phyloP scores from a whole-genome alignment of 2,888 invertebrate genomes.

The Drosophila monieri region DNA sequence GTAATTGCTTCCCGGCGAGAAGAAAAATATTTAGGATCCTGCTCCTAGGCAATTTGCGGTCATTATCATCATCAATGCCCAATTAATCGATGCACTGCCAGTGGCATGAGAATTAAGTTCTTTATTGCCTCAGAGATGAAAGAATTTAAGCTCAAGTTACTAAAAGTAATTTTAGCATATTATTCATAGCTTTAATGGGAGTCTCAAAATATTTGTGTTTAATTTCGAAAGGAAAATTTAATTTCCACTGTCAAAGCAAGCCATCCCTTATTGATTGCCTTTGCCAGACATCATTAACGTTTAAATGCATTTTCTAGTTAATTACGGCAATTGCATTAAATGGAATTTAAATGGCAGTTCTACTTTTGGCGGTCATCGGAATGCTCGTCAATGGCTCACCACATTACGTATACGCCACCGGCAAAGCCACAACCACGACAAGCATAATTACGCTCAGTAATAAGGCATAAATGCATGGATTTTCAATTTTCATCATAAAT shows the following conservation, averaged over 20 bases:
- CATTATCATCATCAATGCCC: constrained; percentile 46
- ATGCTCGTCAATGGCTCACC: constrained; percentile 19
- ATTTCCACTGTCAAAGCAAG: constrained; percentile 1
- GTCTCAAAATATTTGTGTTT: constrained; percentile 7
- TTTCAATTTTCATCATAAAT: constrained; percentile 8
- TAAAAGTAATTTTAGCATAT: background rate
- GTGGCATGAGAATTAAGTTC: constrained; percentile 20
- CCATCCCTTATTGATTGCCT: background rate
- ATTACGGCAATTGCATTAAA: constrained; percentile 22
- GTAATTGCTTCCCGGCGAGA: constrained; percentile 43
- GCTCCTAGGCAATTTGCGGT: constrained; percentile 38
- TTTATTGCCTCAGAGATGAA: background rate
- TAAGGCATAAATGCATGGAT: constrained; percentile 2
- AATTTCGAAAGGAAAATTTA: constrained; percentile 12
- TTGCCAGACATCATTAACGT: constrained; percentile 1
- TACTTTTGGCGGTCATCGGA: constrained; percentile 19
- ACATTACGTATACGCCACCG: constrained; percentile 50
- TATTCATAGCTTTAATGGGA: background rate
- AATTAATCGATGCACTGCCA: constrained; percentile 48
- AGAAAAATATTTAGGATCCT: constrained; percentile 14
- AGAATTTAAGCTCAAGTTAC: background rate
- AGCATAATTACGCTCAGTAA: constrained; percentile 12
- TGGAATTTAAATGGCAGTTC: constrained; percentile 22
- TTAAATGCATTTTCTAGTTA: constrained; percentile 22
- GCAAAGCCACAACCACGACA: constrained; percentile 3